These are phyloP conservation scores for Myiotriccus ornatus DNA, from an alignment of 2,797 vertebrate species.

Conservation along the genomic window DNA sequence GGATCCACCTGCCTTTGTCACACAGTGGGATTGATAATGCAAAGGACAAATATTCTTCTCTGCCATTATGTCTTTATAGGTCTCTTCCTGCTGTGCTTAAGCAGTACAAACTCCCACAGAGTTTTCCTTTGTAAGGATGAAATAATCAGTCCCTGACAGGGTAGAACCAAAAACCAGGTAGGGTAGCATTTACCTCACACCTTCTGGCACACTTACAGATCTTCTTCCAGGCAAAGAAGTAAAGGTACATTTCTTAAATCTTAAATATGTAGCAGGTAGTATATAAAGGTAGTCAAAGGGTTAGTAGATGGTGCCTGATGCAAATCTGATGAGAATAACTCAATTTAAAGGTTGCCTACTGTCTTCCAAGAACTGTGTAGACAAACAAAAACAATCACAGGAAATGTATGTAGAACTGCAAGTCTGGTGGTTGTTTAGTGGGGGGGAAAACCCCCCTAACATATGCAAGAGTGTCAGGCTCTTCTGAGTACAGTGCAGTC, in stretches of 20 bases:
- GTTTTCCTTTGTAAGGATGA: slow-evolving; percentile 31
- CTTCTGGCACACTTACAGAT: neutral
- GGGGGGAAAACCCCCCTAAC: rapidly evolving
- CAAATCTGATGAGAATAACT: neutral
- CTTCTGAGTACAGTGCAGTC: neutral
- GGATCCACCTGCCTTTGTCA: slow-evolving; percentile 24
- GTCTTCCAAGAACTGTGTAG: neutral
- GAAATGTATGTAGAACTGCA: neutral
- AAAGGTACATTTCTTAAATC: neutral
- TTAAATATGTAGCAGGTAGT: neutral
- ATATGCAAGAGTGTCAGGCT: neutral
- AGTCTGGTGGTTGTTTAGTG: neutral
- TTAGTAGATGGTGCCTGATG: neutral
- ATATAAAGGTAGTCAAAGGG: neutral
- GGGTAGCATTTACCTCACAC: slow-evolving; percentile 20
- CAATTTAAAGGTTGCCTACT: neutral
- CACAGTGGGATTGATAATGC: slow-evolving; percentile 11
- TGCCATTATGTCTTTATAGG: slow-evolving; percentile 33
- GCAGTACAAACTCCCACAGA: slow-evolving; percentile 23
- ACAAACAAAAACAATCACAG: neutral
- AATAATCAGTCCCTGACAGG: slow-evolving; percentile 40
- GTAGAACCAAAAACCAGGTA: slow-evolving; percentile 7
- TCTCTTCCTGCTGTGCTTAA: slow-evolving; percentile 48
- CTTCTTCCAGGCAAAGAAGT: neutral
- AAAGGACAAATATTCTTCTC: slow-evolving; percentile 57